phyloP scores from a whole-genome alignment of 1,140 invertebrate genomes.

The Drosophila miranda region DNA sequence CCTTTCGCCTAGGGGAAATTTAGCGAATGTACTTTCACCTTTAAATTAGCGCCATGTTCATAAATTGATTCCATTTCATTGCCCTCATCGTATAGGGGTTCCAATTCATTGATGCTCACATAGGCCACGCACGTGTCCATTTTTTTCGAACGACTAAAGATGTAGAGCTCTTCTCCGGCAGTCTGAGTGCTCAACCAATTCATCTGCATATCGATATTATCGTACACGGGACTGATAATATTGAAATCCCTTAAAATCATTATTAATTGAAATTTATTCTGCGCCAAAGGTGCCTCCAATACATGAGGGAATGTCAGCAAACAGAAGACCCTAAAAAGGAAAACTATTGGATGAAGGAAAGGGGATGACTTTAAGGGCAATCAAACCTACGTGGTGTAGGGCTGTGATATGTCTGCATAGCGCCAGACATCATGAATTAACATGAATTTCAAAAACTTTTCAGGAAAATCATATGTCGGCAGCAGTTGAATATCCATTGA shows the following conservation, averaged over 20 bases:
- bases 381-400: constrained; percentile 14
- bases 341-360: neutral
- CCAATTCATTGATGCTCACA: constrained; percentile 32
- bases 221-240: constrained; percentile 12
- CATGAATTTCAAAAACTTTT: constrained; percentile 21
- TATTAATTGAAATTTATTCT: constrained; percentile 10
- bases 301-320: constrained; percentile 24
- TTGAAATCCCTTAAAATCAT: constrained; percentile 8
- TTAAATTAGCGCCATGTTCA: constrained; percentile 12
- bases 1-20: too few species aligned
- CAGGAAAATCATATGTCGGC: constrained; percentile 19
- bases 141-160: constrained; percentile 4
- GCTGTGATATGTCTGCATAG: neutral
- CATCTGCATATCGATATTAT: neutral
- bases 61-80: constrained; percentile 23
- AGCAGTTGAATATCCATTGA: constrained; percentile 33
- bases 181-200: constrained; percentile 22
- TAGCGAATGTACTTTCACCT: constrained; percentile 30
- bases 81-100: constrained; percentile 41
- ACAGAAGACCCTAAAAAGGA: constrained; percentile 22
- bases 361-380: neutral
- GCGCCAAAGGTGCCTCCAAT: neutral
- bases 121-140: constrained; percentile 36
- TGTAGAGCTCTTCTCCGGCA: neutral
- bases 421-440: constrained; percentile 6